phyloP scores from a whole-genome alignment of 2,888 invertebrate genomes.

The Hybos culiciformis region DNA sequence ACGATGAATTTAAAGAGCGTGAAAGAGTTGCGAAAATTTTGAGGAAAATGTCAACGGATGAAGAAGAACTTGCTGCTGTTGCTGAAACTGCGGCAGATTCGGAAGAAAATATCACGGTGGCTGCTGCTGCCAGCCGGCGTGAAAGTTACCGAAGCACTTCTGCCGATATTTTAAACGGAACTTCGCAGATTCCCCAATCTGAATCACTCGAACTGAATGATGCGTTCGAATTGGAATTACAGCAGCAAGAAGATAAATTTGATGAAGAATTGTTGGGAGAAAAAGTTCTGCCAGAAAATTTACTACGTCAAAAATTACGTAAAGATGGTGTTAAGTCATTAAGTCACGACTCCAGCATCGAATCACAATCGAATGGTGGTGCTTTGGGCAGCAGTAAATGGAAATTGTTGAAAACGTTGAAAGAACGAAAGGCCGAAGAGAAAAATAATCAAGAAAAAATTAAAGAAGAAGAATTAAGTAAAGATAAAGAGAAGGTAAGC shows the following conservation, averaged over 20 bases:
- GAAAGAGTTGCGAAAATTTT: constrained; percentile 4
- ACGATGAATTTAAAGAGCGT: constrained; percentile 13
- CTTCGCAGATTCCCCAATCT: neutral
- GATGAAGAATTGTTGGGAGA: no score
- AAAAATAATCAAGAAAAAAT: constrained; percentile 57
- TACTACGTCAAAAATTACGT: neutral
- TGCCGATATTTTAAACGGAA: constrained; percentile 8
- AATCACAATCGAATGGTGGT: constrained; percentile 34
- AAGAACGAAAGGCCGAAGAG: constrained; percentile 81
- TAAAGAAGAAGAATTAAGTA: constrained; percentile 45
- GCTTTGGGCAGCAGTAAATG: constrained; percentile 75
- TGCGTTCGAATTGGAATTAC: neutral
- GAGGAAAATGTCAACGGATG: constrained; percentile 4
- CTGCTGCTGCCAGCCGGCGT: no score
- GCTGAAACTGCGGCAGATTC: no score
- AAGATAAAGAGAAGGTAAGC: constrained; percentile 57
- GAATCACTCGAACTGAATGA: neutral
- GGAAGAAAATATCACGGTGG: no score
- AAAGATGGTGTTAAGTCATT: constrained; percentile 9
- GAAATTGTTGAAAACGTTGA: constrained; percentile 79
- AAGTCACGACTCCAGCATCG: constrained; percentile 31
- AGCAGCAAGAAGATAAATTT: no score
- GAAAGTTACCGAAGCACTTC: constrained; percentile 4
- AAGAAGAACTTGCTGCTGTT: neutral
- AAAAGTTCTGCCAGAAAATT: no score